These are phyloP conservation scores for Venturia canescens DNA, from an alignment of 1,140 invertebrate species.

Conservation along the genomic window DNA sequence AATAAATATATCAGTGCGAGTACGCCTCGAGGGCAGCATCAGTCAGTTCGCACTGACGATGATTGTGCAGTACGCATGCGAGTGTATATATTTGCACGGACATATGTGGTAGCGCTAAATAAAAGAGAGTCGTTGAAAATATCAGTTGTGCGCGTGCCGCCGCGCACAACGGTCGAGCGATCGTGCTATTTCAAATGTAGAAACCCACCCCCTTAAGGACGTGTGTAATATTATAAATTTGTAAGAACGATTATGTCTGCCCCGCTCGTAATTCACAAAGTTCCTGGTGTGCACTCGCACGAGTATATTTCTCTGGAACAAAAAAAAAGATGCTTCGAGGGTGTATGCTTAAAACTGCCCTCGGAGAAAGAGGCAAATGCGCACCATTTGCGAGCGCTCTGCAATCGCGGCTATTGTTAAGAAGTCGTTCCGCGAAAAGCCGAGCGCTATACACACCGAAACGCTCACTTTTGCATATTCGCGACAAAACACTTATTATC, in stretches of 20 bases:
- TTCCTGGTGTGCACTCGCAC: no score
- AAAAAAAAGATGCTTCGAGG: conserved; percentile 32
- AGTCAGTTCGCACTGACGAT: conserved; percentile 12
- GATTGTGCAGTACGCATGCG: conserved; percentile 1
- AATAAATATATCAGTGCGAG: conserved; percentile 11
- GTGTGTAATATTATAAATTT: conserved; percentile 34
- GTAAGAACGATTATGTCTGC: conserved; percentile 2
- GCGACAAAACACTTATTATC: conserved; percentile 40
- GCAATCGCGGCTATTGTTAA: conserved; percentile 33
- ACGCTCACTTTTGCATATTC: conserved; percentile 31
- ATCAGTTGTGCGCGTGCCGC: conserved; percentile 27
- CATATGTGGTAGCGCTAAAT: no score
- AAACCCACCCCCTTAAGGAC: not conserved
- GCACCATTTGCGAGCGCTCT: conserved; percentile 33
- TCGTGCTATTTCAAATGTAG: conserved; percentile 34
- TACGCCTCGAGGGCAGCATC: not conserved
- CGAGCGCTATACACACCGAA: not conserved
- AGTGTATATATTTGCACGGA: conserved; percentile 10
- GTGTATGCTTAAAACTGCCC: not conserved
- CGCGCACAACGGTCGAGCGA: not conserved
- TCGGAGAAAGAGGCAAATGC: conserved; percentile 12
- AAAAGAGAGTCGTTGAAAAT: conserved; percentile 16
- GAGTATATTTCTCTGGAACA: not conserved
- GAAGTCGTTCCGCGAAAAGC: conserved; percentile 34
- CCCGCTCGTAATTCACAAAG: conserved; percentile 2